Percentiles rank a stretch among this genome's conserved stretches.
Evolutionary conservation across 2,113 vertebrate species (phyloP).

Genomic region (Felis catus): DNA sequence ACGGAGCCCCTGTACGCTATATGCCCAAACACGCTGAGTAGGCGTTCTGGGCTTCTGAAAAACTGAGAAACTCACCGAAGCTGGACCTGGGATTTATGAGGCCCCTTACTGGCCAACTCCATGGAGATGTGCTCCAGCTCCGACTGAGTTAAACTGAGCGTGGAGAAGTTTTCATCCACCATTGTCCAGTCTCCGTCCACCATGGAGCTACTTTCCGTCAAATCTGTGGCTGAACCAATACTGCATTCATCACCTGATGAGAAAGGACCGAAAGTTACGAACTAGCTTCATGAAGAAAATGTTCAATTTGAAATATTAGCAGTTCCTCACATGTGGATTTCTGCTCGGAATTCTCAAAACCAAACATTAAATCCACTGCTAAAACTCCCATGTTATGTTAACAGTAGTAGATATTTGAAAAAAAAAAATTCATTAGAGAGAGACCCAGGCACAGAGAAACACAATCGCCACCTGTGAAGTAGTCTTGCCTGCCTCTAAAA

Average conservation of each 20-base stretch:
- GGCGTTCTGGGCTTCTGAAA: not conserved
- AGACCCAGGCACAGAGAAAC: not conserved
- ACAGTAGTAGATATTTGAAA: not conserved
- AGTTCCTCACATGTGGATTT: not conserved
- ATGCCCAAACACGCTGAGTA: not conserved
- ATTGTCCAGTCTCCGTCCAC: slow-evolving; percentile 98
- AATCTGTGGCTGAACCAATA: slow-evolving; percentile 96
- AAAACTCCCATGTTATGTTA: not conserved
- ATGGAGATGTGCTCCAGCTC: slow-evolving; percentile 98
- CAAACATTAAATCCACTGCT: slow-evolving; percentile 12
- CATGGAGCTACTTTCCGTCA: slow-evolving; percentile 98
- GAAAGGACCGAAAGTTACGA: slow-evolving; percentile 54
- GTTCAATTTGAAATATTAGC: slow-evolving; percentile 8
- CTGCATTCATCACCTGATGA: slow-evolving; percentile 96
- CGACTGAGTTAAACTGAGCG: slow-evolving; percentile 93
- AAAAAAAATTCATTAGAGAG: not conserved
- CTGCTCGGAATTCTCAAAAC: not conserved
- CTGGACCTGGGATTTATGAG: slow-evolving; percentile 97
- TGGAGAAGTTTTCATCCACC: slow-evolving; percentile 97
- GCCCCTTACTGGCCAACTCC: slow-evolving; percentile 97
- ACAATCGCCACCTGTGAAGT: not conserved
- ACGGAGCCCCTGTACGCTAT: not conserved
- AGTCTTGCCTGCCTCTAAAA: not conserved
- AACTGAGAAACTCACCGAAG: slow-evolving; percentile 89
- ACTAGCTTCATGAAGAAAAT: not conserved